A percentile compares a stretch with the other conserved stretches of the same genome.
These are phyloP conservation scores for Ciconia maguari DNA, from an alignment of 2,113 vertebrate species.

Conservation along the genomic window DNA sequence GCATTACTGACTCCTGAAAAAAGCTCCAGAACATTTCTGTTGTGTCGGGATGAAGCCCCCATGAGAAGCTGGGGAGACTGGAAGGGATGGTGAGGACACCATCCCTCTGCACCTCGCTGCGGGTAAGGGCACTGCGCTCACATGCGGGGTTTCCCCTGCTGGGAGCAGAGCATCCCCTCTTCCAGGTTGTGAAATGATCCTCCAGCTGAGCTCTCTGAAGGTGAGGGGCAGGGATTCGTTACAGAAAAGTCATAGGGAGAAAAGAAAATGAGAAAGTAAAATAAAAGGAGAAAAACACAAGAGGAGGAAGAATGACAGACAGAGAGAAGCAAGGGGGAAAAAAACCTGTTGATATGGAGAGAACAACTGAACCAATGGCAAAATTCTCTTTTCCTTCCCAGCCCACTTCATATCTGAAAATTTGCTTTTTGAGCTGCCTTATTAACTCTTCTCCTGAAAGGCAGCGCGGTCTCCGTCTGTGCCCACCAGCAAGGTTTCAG, in stretches of 20 bases:
- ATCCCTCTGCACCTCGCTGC: neutral
- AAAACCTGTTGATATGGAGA: neutral
- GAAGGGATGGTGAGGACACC: neutral
- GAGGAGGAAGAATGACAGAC: neutral
- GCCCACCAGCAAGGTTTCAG: neutral
- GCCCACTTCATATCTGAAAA: neutral
- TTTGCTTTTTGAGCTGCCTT: neutral
- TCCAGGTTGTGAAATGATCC: neutral
- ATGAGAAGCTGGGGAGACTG: neutral
- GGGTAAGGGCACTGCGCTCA: neutral
- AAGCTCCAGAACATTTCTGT: neutral
- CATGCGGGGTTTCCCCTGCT: fast-evolving
- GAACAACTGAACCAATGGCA: neutral
- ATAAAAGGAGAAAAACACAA: neutral
- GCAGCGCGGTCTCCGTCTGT: fast-evolving
- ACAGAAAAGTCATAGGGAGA: neutral
- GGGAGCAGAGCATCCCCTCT: neutral
- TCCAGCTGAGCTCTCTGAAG: neutral
- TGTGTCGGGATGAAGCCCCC: neutral
- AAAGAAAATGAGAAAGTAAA: neutral
- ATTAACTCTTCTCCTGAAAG: neutral
- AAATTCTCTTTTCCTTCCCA: neutral
- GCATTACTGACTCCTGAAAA: neutral
- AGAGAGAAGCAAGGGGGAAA: neutral
- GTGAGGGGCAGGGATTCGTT: neutral